These are phyloP conservation scores for Catharus fuscescens DNA, from an alignment of 2,113 vertebrate genomes.

Conservation along the genomic window DNA sequence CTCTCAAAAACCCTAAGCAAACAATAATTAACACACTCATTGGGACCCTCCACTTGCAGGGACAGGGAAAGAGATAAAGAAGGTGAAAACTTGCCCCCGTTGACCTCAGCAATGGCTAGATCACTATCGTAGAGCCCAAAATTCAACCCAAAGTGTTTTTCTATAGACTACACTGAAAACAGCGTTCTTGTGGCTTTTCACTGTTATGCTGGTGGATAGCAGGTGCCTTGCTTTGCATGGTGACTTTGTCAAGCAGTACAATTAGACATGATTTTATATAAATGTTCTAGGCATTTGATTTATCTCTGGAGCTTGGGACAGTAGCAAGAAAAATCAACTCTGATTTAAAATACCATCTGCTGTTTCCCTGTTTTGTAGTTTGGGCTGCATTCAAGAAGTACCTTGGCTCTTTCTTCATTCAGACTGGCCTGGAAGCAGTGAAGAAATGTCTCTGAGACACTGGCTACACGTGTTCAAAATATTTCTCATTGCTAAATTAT, in stretches of 20 bases:
- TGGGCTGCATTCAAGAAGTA: rapidly evolving
- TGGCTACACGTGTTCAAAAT: background rate
- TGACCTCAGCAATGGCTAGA: background rate
- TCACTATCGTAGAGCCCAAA: background rate
- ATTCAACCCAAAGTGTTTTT: background rate
- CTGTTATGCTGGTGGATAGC: rapidly evolving
- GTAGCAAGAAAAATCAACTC: background rate
- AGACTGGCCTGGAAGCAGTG: background rate
- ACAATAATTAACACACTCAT: background rate
- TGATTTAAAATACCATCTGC: background rate
- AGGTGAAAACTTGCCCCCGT: background rate
- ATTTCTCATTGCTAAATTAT: background rate
- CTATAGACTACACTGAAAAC: background rate
- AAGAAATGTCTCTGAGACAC: background rate
- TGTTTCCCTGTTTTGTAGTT: background rate
- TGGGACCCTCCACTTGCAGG: background rate
- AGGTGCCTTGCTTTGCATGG: background rate
- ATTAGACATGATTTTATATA: background rate
- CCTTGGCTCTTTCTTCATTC: background rate
- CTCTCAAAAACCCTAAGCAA: background rate
- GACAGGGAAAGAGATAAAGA: background rate
- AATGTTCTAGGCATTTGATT: background rate
- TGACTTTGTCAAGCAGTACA: background rate
- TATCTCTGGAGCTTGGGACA: background rate
- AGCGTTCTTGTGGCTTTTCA: background rate